Percentiles rank a stretch among this genome's conserved stretches.
phyloP scores from a whole-genome alignment of 2,797 vertebrate genomes.

The Coranthus polyacanthus region DNA sequence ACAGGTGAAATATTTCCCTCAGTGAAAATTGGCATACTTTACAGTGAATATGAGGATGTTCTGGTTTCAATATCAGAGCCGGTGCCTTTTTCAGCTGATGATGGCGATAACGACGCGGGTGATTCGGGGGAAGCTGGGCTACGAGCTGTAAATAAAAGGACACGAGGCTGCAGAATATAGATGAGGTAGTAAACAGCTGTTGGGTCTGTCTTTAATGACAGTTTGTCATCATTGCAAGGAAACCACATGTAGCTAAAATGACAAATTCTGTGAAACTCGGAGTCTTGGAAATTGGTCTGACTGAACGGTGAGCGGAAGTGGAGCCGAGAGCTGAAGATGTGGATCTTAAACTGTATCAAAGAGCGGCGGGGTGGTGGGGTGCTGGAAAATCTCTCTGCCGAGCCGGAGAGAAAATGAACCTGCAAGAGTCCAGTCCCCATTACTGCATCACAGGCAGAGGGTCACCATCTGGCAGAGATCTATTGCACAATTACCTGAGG shows the following conservation, averaged over 20 bases:
- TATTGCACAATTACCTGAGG: conserved; percentile 77
- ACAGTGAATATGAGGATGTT: conserved; percentile 23
- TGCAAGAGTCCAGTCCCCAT: conserved; percentile 58
- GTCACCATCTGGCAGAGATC: conserved; percentile 81
- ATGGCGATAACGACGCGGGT: conserved; percentile 6
- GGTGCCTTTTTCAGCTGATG: conserved; percentile 20
- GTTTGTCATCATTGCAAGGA: conserved; percentile 51
- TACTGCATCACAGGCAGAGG: conserved; percentile 60
- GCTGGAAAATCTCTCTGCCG: conserved; percentile 46
- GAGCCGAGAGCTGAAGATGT: conserved; percentile 33
- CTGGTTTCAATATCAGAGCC: conserved; percentile 25
- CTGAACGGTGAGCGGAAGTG: conserved; percentile 8
- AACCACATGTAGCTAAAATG: conserved; percentile 45
- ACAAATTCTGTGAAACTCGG: conserved; percentile 32
- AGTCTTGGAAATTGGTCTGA: conserved; percentile 37
- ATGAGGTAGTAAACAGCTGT: conserved; percentile 51
- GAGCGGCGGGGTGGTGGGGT: conserved; percentile 6
- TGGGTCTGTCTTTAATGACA: conserved; percentile 32
- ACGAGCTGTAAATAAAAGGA: conserved; percentile 39
- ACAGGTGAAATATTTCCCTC: conserved; percentile 27
- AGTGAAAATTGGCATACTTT: conserved; percentile 28
- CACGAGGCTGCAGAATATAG: conserved; percentile 45
- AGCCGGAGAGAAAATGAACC: conserved; percentile 69
- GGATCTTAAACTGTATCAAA: conserved; percentile 60
- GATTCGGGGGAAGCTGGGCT: conserved; percentile 2